Evolutionary conservation across 2,888 invertebrate species (phyloP), one percentile per base, ranked within the genome.

Genomic region (Thyatira batis): DNA sequence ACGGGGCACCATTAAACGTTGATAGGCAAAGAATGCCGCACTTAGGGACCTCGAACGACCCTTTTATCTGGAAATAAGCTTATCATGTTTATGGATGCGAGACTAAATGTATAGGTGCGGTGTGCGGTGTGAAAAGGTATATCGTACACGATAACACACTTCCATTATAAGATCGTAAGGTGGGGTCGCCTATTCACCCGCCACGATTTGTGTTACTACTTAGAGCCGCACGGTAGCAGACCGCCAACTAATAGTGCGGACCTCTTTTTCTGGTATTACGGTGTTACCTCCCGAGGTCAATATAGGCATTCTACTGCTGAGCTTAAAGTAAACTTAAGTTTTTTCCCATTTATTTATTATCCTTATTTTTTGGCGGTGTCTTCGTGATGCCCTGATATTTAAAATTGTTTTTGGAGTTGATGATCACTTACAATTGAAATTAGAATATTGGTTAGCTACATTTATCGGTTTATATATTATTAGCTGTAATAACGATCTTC

Each of bases 41-140:
- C 87, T 89, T 86, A 86, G 78, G 82, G 78, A 75, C 76, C 84
- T 75, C 75, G 68, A 67, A 61, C 82, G 85, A 88, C 87, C 89
- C 88, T 89, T 89, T 88, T 88, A 88, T 89, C 86, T 83, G 84
- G 73, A 82, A 88, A 89, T 88, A 89, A 86, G 88, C 86, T 87
- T 88, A 88, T 89, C 86, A 86, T 86, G 87, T 88, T 85, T 87
- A 87, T 87, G 82, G 80, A 82, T 80, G 78, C 76, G 83, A 77
- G 67, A 78, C 81, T 85, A 81, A 85, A 85, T 80, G 74, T 83
- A 78, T 84, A 80, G 78, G 73, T 65, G 71, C 69, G 73, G 60
- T 63, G 60, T 63, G 67, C 67, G 74, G 78, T 80, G 80, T 77
- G 78, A 84, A 82, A 80, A 80, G 80, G 82, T 80, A 61, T 74